Percentiles rank a stretch among this genome's conserved stretches.
phyloP scores from a whole-genome alignment of 1,140 invertebrate species.

The Apis cerana region DNA sequence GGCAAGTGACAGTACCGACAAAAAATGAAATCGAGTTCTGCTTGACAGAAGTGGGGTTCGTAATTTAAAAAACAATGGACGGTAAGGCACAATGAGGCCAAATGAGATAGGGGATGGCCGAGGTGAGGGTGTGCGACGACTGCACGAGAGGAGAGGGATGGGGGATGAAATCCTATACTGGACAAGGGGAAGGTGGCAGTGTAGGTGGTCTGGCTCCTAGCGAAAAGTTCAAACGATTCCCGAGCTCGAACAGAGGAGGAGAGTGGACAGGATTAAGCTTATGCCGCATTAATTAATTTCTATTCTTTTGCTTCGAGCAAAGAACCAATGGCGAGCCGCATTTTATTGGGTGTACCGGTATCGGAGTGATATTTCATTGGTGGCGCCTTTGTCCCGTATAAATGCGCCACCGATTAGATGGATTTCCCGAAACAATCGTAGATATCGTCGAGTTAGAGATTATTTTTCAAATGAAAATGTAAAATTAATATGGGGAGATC shows the following conservation, averaged over 20 bases:
- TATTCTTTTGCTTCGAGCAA: slow-evolving; percentile 30
- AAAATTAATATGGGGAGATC: no score
- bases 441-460: not conserved
- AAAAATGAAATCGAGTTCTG: slow-evolving; percentile 78
- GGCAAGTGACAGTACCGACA: slow-evolving; percentile 74
- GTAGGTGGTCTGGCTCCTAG: slow-evolving; percentile 70
- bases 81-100: slow-evolving; percentile 79
- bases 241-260: slow-evolving; percentile 64
- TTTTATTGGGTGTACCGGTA: slow-evolving; percentile 6
- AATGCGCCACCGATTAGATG: slow-evolving; percentile 3
- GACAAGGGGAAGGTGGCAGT: slow-evolving; percentile 70
- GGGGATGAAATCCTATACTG: slow-evolving; percentile 79
- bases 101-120: slow-evolving; percentile 79
- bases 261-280: slow-evolving; percentile 37
- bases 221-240: slow-evolving; percentile 74
- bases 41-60: slow-evolving; percentile 77
- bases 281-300: slow-evolving; percentile 46
- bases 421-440: not conserved
- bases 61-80: slow-evolving; percentile 81
- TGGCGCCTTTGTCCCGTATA: not conserved
- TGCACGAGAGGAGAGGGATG: slow-evolving; percentile 46
- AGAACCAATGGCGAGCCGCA: not conserved
- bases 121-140: slow-evolving; percentile 64
- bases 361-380: slow-evolving; percentile 25
- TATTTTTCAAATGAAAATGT: no score